Conservation (phyloP, 2,888 invertebrate species). For the Trichopria drosophilae region DNA sequence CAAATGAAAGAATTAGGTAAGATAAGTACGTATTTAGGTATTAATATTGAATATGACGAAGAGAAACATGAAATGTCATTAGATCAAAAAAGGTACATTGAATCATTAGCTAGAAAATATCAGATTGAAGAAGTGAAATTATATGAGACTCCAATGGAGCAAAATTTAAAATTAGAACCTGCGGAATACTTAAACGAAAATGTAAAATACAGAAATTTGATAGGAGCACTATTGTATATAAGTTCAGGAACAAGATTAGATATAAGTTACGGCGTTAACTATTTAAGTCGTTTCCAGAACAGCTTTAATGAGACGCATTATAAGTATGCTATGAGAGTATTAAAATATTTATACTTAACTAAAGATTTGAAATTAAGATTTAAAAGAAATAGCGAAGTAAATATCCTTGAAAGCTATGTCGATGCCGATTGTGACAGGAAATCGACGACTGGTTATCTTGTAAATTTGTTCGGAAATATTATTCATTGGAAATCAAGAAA, state of each 20-base stretch:
- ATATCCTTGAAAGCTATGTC: slow-evolving; percentile 7
- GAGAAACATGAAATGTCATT: background rate
- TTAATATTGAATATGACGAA: slow-evolving; percentile 3
- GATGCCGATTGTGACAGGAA: slow-evolving; percentile 13
- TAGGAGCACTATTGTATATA: slow-evolving; percentile 28
- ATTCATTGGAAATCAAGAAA: slow-evolving; percentile 32
- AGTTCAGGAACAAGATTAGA: slow-evolving; percentile 26
- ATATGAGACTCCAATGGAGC: slow-evolving; percentile 25
- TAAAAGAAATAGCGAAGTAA: background rate
- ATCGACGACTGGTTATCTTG: slow-evolving; percentile 3
- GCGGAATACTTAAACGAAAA: slow-evolving; percentile 1
- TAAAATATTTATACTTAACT: slow-evolving; percentile 21
- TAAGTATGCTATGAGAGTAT: slow-evolving; percentile 16
- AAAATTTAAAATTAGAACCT: slow-evolving; percentile 22
- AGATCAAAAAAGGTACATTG: slow-evolving; percentile 4
- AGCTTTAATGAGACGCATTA: slow-evolving; percentile 19
- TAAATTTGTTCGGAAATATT: slow-evolving; percentile 25
- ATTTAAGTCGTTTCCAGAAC: slow-evolving; percentile 25
- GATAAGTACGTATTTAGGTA: background rate
- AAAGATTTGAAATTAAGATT: slow-evolving; percentile 21
- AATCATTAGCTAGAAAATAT: slow-evolving; percentile 4
- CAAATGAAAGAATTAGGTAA: slow-evolving; percentile 6
- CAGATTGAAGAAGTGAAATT: slow-evolving; percentile 12
- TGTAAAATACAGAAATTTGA: slow-evolving; percentile 24
- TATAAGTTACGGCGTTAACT: slow-evolving; percentile 27